Conservation (phyloP, 2,888 invertebrate genomes). For the Coleophora flavipennella region DNA sequence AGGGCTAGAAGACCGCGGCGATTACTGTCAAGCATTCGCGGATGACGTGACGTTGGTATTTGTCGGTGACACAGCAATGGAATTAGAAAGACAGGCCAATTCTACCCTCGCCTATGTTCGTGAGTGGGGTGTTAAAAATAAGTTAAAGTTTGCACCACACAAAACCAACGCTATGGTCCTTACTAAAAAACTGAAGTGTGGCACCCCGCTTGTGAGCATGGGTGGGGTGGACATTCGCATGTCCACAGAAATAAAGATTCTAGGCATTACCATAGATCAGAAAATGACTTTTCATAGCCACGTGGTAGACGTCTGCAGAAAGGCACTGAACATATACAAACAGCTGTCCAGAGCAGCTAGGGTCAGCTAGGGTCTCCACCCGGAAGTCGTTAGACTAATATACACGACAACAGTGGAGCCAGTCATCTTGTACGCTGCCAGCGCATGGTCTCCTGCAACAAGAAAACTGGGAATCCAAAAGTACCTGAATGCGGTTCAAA, state of each 20-base stretch:
- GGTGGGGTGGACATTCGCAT: slow-evolving; percentile 5
- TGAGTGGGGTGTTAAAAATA: slow-evolving; percentile 11
- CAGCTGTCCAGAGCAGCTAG: slow-evolving; percentile 6
- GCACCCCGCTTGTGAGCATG: slow-evolving; percentile 10
- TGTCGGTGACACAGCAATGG: slow-evolving; percentile 3
- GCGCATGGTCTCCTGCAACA: not conserved
- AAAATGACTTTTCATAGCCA: slow-evolving; percentile 10
- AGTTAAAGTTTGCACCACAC: slow-evolving; percentile 9
- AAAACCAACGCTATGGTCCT: slow-evolving; percentile 10
- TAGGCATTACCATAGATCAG: slow-evolving; percentile 10
- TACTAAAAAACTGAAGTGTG: slow-evolving; percentile 8
- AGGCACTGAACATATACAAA: slow-evolving; percentile 3
- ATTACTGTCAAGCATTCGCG: slow-evolving; percentile 11
- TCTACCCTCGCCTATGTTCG: slow-evolving; percentile 6
- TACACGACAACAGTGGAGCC: not conserved
- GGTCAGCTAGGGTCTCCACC: slow-evolving; percentile 6
- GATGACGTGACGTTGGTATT: slow-evolving; percentile 9
- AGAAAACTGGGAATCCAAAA: not conserved
- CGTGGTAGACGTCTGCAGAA: slow-evolving; percentile 4
- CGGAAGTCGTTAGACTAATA: not conserved
- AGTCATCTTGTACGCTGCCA: not conserved
- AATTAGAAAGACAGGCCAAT: slow-evolving; percentile 6
- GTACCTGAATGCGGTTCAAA: not conserved
- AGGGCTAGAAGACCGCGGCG: not conserved
- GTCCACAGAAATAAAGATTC: slow-evolving; percentile 6